phyloP scores from a whole-genome alignment of 2,888 invertebrate species.

The Trachelus iudaicus region DNA sequence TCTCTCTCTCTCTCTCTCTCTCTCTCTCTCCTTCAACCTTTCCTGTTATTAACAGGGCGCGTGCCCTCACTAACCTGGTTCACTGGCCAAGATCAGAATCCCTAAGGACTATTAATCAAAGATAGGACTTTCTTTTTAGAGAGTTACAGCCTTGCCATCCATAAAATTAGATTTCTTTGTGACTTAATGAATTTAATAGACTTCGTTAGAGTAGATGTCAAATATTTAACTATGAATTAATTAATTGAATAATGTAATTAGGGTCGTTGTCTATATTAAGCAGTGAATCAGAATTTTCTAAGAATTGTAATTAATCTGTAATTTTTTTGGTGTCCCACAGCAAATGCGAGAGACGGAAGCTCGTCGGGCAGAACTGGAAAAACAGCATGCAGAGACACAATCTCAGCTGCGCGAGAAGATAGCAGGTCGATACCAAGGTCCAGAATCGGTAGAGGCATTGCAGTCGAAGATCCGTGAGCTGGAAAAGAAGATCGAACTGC shows the following conservation, averaged over 20 bases:
- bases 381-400: conserved; percentile 82
- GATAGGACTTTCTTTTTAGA: neutral
- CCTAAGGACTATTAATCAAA: neutral
- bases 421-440: conserved; percentile 69
- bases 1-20: neutral
- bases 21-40: neutral
- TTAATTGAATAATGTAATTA: neutral
- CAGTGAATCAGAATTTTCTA: neutral
- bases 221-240: neutral
- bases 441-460: conserved; percentile 77
- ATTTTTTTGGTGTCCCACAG: conserved; percentile 49
- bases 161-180: neutral
- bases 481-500: conserved; percentile 86
- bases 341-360: conserved; percentile 84
- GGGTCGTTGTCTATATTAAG: neutral
- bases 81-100: neutral
- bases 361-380: conserved; percentile 80
- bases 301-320: neutral
- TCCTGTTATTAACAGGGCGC: neutral
- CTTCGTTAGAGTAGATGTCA: neutral
- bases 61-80: neutral
- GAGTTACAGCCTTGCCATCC: neutral
- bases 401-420: conserved; percentile 72
- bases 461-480: conserved; percentile 89
- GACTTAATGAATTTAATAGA: neutral